phyloP scores from a whole-genome alignment of 2,888 invertebrate genomes.

The Drosophila paramelanica region DNA sequence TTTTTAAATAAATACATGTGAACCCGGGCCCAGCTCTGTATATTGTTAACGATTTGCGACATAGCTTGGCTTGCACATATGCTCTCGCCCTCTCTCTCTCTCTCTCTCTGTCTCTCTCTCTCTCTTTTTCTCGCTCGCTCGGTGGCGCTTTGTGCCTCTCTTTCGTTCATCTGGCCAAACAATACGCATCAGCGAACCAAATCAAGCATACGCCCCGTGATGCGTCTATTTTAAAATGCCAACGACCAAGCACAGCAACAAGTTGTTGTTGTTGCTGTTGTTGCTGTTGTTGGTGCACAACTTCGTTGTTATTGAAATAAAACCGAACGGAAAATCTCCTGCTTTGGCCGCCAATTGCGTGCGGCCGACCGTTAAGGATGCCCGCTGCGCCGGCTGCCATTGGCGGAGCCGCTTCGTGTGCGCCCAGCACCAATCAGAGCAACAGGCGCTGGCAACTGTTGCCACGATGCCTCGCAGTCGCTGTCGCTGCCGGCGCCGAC shows the following conservation, averaged over 20 bases:
- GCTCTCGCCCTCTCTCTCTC: not conserved
- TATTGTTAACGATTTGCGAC: slow-evolving; percentile 5
- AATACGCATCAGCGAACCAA: slow-evolving; percentile 20
- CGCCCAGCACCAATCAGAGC: slow-evolving; percentile 64
- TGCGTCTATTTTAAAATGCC: slow-evolving; percentile 48
- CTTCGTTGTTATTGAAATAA: slow-evolving; percentile 9
- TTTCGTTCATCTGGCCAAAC: not conserved
- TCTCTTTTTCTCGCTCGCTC: not conserved
- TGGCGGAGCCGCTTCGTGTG: slow-evolving; percentile 44
- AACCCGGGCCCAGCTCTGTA: not conserved
- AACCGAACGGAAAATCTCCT: slow-evolving; percentile 14
- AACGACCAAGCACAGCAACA: slow-evolving; percentile 62
- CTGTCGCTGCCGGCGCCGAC: slow-evolving; percentile 6
- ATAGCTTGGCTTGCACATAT: slow-evolving; percentile 21
- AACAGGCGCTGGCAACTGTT: slow-evolving; percentile 58
- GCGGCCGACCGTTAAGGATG: slow-evolving; percentile 62
- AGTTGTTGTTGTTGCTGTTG: slow-evolving; percentile 35
- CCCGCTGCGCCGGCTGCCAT: slow-evolving; percentile 38
- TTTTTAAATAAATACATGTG: slow-evolving; percentile 38
- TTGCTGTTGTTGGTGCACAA: not conserved
- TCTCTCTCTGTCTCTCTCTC: not conserved
- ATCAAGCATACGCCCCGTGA: slow-evolving; percentile 70
- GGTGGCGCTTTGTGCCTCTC: not conserved
- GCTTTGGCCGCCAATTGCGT: slow-evolving; percentile 49
- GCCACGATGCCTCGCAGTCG: slow-evolving; percentile 32